Conservation (phyloP, 2,888 invertebrate species). For the Hesperia comma region DNA sequence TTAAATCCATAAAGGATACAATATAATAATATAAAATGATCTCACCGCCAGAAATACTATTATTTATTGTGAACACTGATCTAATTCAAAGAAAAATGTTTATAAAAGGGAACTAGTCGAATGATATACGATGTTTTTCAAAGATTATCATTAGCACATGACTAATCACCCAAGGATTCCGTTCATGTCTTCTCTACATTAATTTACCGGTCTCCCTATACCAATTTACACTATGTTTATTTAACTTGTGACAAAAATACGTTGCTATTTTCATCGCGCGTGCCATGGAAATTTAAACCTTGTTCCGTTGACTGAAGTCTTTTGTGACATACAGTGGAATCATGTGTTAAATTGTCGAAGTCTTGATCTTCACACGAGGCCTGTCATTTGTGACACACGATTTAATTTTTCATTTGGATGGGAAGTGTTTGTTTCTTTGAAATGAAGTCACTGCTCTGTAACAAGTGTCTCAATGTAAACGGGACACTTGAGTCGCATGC, state of each 20-base stretch:
- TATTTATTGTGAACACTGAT: neutral
- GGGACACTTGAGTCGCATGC: neutral
- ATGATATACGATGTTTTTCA: slow-evolving; percentile 75
- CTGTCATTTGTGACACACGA: slow-evolving; percentile 75
- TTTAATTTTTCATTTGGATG: slow-evolving; percentile 77
- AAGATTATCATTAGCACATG: slow-evolving; percentile 79
- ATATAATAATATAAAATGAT: neutral
- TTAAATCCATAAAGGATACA: too few species aligned
- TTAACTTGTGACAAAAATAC: slow-evolving; percentile 59
- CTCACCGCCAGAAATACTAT: neutral
- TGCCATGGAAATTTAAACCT: slow-evolving; percentile 28
- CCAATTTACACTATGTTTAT: slow-evolving; percentile 79
- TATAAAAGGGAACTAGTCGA: slow-evolving; percentile 37
- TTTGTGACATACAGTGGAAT: neutral
- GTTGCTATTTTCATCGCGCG: slow-evolving; percentile 30
- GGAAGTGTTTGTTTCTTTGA: slow-evolving; percentile 70
- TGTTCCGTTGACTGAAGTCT: slow-evolving; percentile 31
- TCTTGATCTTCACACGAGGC: slow-evolving; percentile 64
- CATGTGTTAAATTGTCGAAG: slow-evolving; percentile 42
- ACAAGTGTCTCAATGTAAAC: slow-evolving; percentile 40
- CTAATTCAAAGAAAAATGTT: slow-evolving; percentile 27
- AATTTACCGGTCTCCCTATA: slow-evolving; percentile 72
- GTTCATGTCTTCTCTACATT: slow-evolving; percentile 67
- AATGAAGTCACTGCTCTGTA: slow-evolving; percentile 44
- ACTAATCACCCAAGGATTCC: slow-evolving; percentile 73